Percentiles rank a stretch among this genome's conserved stretches.
phyloP scores from a whole-genome alignment of 2,113 vertebrate species.

The Pleuronectes platessa region DNA sequence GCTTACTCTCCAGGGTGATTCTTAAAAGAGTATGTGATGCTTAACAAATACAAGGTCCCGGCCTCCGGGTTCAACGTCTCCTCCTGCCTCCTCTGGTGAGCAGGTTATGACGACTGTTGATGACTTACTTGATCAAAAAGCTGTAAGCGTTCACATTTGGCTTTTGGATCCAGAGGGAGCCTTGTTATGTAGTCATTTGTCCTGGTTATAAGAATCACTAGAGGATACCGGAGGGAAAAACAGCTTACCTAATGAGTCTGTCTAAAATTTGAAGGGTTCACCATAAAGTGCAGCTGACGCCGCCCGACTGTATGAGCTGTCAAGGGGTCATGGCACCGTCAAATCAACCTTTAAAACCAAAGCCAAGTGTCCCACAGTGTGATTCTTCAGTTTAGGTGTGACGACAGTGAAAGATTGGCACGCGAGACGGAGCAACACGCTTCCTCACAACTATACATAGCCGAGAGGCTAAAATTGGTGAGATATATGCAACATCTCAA shows the following conservation, averaged over 20 bases:
- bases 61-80: background rate
- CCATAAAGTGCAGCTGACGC: background rate
- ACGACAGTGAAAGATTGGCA: conserved; percentile 46
- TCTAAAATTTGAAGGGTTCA: conserved; percentile 23
- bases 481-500: conserved; percentile 39
- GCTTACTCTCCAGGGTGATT: background rate
- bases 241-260: conserved; percentile 3
- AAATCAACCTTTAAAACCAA: conserved; percentile 20
- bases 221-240: background rate
- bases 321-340: background rate
- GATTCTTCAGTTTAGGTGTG: background rate
- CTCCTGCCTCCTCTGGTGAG: background rate
- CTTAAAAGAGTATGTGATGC: background rate
- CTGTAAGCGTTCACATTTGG: conserved; percentile 5
- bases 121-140: conserved; percentile 26
- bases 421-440: conserved; percentile 23
- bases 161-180: conserved; percentile 14
- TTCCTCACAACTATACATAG: conserved; percentile 45
- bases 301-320: background rate
- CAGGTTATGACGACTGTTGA: background rate
- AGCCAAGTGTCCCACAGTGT: conserved; percentile 1
- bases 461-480: conserved; percentile 31
- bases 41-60: background rate
- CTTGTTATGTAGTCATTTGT: conserved; percentile 22
- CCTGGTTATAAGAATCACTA: conserved; percentile 13